Evolutionary conservation across 2,113 vertebrate species (phyloP).

Genomic region (Bothrops jararaca): DNA sequence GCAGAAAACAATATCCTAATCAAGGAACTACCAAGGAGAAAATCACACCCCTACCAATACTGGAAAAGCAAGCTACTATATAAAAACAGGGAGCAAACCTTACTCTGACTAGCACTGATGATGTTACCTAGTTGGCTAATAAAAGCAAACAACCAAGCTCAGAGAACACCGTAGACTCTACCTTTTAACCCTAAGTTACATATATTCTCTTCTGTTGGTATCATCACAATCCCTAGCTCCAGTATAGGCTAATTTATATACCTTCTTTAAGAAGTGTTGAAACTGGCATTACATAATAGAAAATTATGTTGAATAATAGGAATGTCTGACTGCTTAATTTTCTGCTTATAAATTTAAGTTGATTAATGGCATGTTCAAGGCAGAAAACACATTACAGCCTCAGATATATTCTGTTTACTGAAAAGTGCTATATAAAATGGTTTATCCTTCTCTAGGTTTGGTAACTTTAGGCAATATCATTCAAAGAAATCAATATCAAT

Average conservation of each 20-base stretch:
- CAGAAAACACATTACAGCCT: neutral
- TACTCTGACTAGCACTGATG: neutral
- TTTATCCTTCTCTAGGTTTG: neutral
- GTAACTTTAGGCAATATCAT: neutral
- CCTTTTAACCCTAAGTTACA: too few species aligned
- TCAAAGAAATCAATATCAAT: neutral
- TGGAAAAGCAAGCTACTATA: neutral
- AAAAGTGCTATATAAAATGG: neutral
- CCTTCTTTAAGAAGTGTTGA: neutral
- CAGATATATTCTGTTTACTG: neutral
- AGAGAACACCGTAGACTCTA: too few species aligned
- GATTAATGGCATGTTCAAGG: neutral
- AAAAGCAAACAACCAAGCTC: too few species aligned
- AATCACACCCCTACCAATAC: neutral
- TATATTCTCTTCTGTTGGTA: neutral
- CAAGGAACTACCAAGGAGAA: neutral
- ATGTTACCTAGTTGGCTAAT: too few species aligned
- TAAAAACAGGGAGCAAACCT: neutral
- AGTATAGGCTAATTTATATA: neutral
- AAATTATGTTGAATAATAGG: neutral
- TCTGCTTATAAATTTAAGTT: neutral
- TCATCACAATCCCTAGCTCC: neutral
- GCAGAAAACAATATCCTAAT: neutral
- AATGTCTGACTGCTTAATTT: neutral
- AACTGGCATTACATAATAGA: neutral